Evolutionary conservation across 2,113 vertebrate species (phyloP).

Genomic region (Rhinolophus sinicus): DNA sequence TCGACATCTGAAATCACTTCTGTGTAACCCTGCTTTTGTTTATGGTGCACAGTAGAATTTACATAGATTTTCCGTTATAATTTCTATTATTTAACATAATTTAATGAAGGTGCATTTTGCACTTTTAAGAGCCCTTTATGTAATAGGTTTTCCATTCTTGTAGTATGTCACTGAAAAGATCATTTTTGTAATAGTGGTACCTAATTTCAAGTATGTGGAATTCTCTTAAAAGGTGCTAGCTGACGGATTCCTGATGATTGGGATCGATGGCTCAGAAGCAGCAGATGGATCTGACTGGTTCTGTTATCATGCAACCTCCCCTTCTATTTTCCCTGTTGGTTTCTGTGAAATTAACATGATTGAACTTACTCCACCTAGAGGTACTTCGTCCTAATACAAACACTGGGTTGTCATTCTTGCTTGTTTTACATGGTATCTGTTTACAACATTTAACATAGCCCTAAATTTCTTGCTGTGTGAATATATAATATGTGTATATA

Average conservation of each 20-base stretch:
- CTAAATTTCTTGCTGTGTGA: not conserved
- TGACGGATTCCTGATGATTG: constrained; percentile 99
- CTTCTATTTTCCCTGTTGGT: constrained; percentile 98
- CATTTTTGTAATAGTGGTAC: constrained; percentile 3
- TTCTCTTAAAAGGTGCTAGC: constrained; percentile 92
- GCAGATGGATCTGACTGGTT: constrained; percentile 99
- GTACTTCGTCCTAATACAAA: constrained; percentile 84
- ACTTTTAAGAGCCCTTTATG: not conserved
- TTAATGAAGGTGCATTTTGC: not conserved
- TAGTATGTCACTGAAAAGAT: not conserved
- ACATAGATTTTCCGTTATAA: not conserved
- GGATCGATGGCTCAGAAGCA: constrained; percentile 98
- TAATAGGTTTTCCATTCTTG: constrained; percentile 34
- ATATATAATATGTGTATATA: not conserved
- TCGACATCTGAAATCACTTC: not conserved
- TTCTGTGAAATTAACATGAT: constrained; percentile 99
- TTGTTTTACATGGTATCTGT: not conserved
- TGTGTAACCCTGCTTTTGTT: not conserved
- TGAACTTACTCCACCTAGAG: constrained; percentile 98
- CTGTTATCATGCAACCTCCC: constrained; percentile 97
- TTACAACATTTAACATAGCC: not conserved
- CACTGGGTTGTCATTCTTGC: not conserved
- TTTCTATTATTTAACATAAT: not conserved
- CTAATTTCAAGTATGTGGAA: constrained; percentile 54
- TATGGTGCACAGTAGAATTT: not conserved